Evolutionary conservation across 1,140 invertebrate genomes (phyloP), one percentile per base, ranked within the genome.

Genomic region (Cyphomyrmex costatus): DNA sequence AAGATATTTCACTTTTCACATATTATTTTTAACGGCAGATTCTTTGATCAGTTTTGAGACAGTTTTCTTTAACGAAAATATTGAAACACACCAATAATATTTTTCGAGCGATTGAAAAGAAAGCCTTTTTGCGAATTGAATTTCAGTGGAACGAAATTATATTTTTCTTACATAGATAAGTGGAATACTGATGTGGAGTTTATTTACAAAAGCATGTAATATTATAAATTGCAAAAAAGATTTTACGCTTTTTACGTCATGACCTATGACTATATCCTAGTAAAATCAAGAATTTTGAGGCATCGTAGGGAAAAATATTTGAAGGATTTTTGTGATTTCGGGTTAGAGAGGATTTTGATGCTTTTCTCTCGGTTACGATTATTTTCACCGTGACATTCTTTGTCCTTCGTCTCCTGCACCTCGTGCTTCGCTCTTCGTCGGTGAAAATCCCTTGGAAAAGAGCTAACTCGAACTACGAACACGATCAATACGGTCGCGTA

Each of bases 401-500:
- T 61, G 82, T 88, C 60, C 56, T 87, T 77, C 70, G 82, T 87
- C 60, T 58, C 46, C 14, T 19, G 14, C 14, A 10, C 19, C 3
- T 53, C 56, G 53, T 27, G 14, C 60, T 65, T 49, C 36, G 14
- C 24, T 46, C 36, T 63, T 21, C 16, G 42, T 80, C n/a, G 30
- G 30, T 60, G 77, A 88, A 87, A 90, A 90, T 86, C 87, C 73
- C 46, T 79, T 49, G 84, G 70, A 85, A 90, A 89, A 90, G 89
- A 90, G 85, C 76, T 87, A 86, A 90, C 83, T 88, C 85, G 68
- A 53, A 51, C 89, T 80, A 87, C 85, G 84, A 90, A 68, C 42
- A 12, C 46, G 89, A 91, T 91, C 90, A 86, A 91, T 91, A 89
- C 89, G 30, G 36, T 49, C 51, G 42, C 71, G 51, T 76, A 65